Base-by-base conservation (phyloP, 2,797 vertebrate species). In the Eremophila alpestris region DNA sequence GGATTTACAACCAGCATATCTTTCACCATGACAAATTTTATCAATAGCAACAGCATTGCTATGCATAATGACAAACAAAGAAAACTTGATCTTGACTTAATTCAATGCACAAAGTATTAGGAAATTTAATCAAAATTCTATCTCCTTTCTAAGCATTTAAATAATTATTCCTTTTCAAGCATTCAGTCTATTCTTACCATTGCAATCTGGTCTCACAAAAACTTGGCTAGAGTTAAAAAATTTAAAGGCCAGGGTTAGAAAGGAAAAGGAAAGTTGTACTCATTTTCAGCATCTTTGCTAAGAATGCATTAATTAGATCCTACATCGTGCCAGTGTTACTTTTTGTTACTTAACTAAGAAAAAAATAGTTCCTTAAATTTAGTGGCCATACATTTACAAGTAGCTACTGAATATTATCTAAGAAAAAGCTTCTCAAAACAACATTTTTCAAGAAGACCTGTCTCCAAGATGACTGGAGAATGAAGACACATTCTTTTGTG, bases 161-260 rank as follows among this genome's bases (percentile, higher is more conserved):
- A 86, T 91, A 65, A 83, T 78, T 77, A 70, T 43, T 90, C 79
- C 78, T 94, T 92, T 83, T 89, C 83, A 83, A 73, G 69, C 52
- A 59, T 80, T 69, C 81, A 62, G 38, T 75, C 90, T 96, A 95
- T 90, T 94, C 90, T 91, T 94, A 94, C 58, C 79, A 83, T 43
- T 86, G 76, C 93, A 95, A 96, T 96, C 86, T 96, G 95, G 60
- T 95, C 75, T 87, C 73, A 88, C 10, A 30, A 90, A 96, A 96
- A 94, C 73, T 95, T 96, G 94, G 90, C 92, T 83, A 64, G 68
- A 84, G 40, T 80, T 84, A 60, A 89, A 90, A 82, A 94, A 93
- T 88, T 67, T 92, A 95, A 95, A 96, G 94, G 83, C 62, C 76
- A 77, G 49, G 40, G 85, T 84, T 88, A 84, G 63, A 93, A 84